A percentile compares a stretch with the other conserved stretches of the same genome.
Conservation (phyloP, 2,113 vertebrate genomes). For the Mus spicilegus region DNA sequence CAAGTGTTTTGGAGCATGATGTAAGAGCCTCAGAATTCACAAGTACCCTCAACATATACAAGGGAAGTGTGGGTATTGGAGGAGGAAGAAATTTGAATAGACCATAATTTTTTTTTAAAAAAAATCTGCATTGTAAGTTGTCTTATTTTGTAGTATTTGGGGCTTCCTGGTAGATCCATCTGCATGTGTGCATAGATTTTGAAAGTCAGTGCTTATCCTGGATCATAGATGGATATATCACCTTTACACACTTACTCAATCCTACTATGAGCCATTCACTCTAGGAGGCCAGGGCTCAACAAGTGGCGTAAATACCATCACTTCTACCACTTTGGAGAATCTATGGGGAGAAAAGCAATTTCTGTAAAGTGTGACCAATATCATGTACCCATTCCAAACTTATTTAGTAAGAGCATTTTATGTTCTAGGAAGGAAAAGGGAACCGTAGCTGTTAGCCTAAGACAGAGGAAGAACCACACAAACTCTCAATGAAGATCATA, state of each 20-base stretch:
- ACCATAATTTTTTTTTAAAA: background rate
- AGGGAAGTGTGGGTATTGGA: constrained; percentile 30
- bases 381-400: background rate
- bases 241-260: background rate
- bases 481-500: background rate
- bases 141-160: constrained; percentile 42
- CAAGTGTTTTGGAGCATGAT: background rate
- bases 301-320: background rate
- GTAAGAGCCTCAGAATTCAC: constrained; percentile 22
- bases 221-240: background rate
- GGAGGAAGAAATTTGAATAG: constrained; percentile 37
- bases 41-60: background rate
- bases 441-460: background rate
- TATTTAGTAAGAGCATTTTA: background rate
- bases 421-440: background rate
- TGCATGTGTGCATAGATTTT: background rate
- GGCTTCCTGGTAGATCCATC: background rate
- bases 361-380: background rate
- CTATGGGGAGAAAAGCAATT: background rate
- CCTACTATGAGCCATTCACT: background rate
- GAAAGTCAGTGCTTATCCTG: background rate
- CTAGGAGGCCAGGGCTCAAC: background rate
- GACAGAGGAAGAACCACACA: background rate
- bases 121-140: constrained; percentile 6
- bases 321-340: background rate